These are phyloP conservation scores for Opisthograptis luteolata DNA, from an alignment of 2,888 invertebrate genomes.

Conservation along the genomic window DNA sequence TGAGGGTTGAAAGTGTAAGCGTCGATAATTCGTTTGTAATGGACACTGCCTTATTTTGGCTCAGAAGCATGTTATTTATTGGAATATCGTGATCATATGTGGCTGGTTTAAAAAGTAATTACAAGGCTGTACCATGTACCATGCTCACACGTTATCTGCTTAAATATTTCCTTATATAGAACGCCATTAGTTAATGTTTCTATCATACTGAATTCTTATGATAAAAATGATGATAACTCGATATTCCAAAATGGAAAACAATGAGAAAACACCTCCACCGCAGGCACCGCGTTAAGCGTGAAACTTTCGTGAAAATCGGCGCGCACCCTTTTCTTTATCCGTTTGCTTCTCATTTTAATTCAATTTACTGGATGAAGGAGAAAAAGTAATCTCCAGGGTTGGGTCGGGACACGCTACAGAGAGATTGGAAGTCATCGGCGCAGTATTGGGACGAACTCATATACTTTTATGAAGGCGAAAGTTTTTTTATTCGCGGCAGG, in stretches of 20 bases:
- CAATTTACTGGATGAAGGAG: slow-evolving; percentile 81
- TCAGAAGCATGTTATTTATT: no score
- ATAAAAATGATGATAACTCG: background rate
- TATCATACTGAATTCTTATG: no score
- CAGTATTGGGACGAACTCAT: slow-evolving; percentile 82
- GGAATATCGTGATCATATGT: no score
- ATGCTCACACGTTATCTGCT: no score
- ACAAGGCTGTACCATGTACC: no score
- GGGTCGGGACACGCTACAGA: slow-evolving; percentile 77
- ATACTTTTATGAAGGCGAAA: slow-evolving; percentile 80
- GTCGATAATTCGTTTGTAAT: no score
- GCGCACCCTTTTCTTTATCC: slow-evolving; percentile 76
- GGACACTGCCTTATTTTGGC: no score
- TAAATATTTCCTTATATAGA: no score
- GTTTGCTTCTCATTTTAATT: slow-evolving; percentile 82
- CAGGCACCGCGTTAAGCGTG: slow-evolving; percentile 55
- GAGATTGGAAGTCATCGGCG: slow-evolving; percentile 82
- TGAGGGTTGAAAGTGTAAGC: no score
- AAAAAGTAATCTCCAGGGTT: slow-evolving; percentile 81
- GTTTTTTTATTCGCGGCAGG: slow-evolving; percentile 76
- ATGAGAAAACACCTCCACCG: slow-evolving; percentile 46
- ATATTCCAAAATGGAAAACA: slow-evolving; percentile 41
- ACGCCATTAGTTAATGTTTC: no score
- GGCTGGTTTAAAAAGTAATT: no score
- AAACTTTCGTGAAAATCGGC: slow-evolving; percentile 72